These are phyloP conservation scores for Meleagris gallopavo DNA, from an alignment of 2,113 vertebrate genomes.

Conservation along the genomic window DNA sequence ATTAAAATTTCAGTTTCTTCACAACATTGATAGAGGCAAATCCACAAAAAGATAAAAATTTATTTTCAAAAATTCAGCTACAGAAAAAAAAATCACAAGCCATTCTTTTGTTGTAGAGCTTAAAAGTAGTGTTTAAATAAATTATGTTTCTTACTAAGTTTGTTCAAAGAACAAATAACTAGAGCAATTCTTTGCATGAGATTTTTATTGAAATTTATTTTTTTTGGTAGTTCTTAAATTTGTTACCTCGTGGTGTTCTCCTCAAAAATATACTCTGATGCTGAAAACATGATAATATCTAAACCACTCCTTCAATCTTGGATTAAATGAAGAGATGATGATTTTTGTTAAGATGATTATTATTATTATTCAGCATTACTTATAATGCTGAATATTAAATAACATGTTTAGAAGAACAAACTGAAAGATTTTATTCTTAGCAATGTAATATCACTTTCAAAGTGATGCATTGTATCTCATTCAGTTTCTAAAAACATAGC, in stretches of 20 bases:
- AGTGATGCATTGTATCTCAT: not conserved
- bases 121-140: not conserved
- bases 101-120: not conserved
- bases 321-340: not conserved
- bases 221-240: not conserved
- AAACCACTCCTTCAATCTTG: not conserved
- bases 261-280: not conserved
- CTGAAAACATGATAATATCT: not conserved
- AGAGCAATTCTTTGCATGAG: not conserved
- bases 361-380: no score
- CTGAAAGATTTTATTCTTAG: not conserved
- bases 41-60: not conserved
- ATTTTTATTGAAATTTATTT: accelerated
- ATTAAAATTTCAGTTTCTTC: not conserved
- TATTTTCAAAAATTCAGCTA: not conserved
- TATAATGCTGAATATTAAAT: not conserved
- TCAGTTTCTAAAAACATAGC: not conserved
- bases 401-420: not conserved
- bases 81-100: not conserved
- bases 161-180: not conserved
- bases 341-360: not conserved
- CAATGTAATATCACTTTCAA: not conserved
- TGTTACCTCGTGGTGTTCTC: not conserved
- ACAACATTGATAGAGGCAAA: not conserved
- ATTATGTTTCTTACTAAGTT: not conserved